Evolutionary conservation across 1,140 invertebrate species (phyloP), one percentile per base, ranked within the genome.

Genomic region (Drosophila auraria): DNA sequence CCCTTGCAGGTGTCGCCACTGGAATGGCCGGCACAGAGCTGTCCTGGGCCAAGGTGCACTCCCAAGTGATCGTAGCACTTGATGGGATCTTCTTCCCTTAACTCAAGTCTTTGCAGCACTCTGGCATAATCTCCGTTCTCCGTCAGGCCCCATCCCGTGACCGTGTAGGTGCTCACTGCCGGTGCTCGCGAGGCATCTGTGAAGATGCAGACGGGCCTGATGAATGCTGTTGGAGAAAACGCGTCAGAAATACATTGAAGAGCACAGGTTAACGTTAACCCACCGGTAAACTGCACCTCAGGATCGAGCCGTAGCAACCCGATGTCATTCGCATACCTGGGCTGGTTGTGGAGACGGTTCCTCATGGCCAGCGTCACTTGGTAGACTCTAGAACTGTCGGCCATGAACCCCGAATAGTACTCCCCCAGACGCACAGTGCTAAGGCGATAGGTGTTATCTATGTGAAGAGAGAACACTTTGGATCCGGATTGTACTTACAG

Each of bases 381-480:
- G 20, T n/a, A 65, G 8, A 25, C 38, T 25, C 2, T 25, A 6
- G 63, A 62, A 8, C 25, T 44, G 23, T 3, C 2, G 2, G 51
- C 17, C 5, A 17, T 33, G 17, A 11, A 14, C 20, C 6, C 12
- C 3, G 61, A 15, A 27, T 0, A 63, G n/a, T 58, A 30, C 9
- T 33, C 61, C 5, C 61, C 63, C 30, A 65, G 38, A 17, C 63
- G 63, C 4, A 65, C 63, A 23, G 38, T 3, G 1, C 63, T 65
- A 14, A 12, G 25, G 2, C 0, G 3, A 60, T 3, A 4, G 4
- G 7, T 14, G 2, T 62, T 33, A 9, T 2, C 0, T 1, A 23
- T 14, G 0, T n/a, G 15, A 5, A 20, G 3, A 40, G 15, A 30
- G 2, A 23, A 30, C 9, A 11, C 8, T 42, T 11, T 7, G 0